Evolutionary conservation across 1,140 invertebrate species (phyloP), one percentile per base, ranked within the genome.

Genomic region (Drosophila rufa): DNA sequence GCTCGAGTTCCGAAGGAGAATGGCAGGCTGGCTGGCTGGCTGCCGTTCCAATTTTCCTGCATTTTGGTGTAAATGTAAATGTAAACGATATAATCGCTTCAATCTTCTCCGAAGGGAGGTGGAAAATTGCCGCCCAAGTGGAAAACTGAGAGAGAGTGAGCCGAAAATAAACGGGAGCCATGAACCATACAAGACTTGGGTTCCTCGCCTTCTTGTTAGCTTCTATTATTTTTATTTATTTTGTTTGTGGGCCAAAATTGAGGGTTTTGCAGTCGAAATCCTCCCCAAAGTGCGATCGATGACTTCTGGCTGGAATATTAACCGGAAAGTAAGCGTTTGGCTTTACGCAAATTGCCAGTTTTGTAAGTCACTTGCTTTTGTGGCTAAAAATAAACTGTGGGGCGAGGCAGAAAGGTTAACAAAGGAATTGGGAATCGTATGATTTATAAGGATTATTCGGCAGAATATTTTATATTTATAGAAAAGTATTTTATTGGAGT

Each of bases 1-100:
- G 53, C 17, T 57, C 53, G 8, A 51, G 19, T 15, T 70, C 12
- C 45, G 58, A 81, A 58, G 56, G 48, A 33, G 69, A 83, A 70
- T 71, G 55, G 51, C 12, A 15, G 5, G 27, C n/a, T 51, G 56
- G 38, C 64, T 51, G 42, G 40, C 40, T 58, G 51, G n/a, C 66
- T 67, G 25, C 22, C 19, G 70, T 46, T 73, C 62, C 77, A 80
- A 85, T 85, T 84, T 81, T 61, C 66, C 67, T 85, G 82, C 74
- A 85, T 65, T 62, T 77, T 73, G 82, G 77, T 80, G 81, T 84
- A 73, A 73, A 73, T 73, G 69, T 73, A 85, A 84, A 85, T 81
- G 82, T 74, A 85, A 84, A 78, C 82, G 79, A 85, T 78, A 85
- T 85, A 84, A 84, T 84, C 82, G 73, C 74, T n/a, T 75, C 79